A percentile compares a stretch with the other conserved stretches of the same genome.
phyloP scores from a whole-genome alignment of 2,888 invertebrate species.

The Xestia ashworthii region DNA sequence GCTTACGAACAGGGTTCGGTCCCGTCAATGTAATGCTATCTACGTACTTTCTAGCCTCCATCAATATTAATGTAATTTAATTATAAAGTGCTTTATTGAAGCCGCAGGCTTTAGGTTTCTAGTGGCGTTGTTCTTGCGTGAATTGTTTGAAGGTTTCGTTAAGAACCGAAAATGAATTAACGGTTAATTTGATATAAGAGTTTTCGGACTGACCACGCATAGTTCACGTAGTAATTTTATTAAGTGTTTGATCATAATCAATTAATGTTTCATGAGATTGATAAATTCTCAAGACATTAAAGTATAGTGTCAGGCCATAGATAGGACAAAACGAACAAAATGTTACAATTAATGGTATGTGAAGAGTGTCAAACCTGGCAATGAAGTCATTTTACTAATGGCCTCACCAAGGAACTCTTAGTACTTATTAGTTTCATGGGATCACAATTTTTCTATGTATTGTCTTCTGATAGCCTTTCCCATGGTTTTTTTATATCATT shows the following conservation, averaged over 20 bases:
- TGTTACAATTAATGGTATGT: not conserved
- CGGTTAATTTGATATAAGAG: conserved; percentile 5
- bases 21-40: conserved; percentile 64
- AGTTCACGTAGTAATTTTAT: conserved; percentile 9
- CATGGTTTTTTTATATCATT: not conserved
- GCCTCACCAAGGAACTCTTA: not conserved
- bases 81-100: conserved; percentile 59
- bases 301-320: not conserved
- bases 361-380: not conserved
- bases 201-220: conserved; percentile 15
- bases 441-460: not conserved
- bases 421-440: not conserved
- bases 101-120: conserved; percentile 55
- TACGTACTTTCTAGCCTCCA: conserved; percentile 57
- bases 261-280: not conserved
- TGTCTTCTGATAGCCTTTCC: not conserved
- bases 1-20: conserved; percentile 73
- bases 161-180: conserved; percentile 30
- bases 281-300: not conserved
- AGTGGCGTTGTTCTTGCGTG: conserved; percentile 42
- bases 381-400: not conserved
- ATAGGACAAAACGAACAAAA: not conserved
- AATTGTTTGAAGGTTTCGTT: conserved; percentile 47
- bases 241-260: not conserved
- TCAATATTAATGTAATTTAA: conserved; percentile 57